A percentile compares a stretch with the other conserved stretches of the same genome.
Evolutionary conservation across 2,113 vertebrate species (phyloP).

Genomic region (Osmerus mordax): DNA sequence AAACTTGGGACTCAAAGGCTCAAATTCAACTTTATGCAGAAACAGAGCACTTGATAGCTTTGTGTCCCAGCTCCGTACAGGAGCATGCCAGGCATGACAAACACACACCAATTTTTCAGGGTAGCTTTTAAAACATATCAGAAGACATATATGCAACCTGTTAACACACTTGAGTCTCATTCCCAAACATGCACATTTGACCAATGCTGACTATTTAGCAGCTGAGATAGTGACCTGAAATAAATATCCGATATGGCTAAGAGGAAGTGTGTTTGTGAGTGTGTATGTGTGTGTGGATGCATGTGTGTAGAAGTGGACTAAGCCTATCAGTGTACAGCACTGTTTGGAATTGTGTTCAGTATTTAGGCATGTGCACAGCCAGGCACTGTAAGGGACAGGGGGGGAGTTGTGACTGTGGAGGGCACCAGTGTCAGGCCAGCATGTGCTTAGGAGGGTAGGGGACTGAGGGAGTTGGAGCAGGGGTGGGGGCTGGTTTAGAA

Average conservation of each 20-base stretch:
- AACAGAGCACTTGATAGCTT: conserved; percentile 58
- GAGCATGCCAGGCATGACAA: conserved; percentile 51
- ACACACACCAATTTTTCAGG: conserved; percentile 59
- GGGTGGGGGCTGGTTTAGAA: conserved; percentile 34
- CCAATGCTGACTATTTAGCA: conserved; percentile 41
- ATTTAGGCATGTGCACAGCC: conserved; percentile 20
- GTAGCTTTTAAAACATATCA: conserved; percentile 52
- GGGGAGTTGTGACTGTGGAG: conserved; percentile 50
- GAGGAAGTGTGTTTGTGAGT: neutral
- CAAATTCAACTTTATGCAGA: neutral
- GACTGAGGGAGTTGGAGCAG: neutral
- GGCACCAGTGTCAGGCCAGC: conserved; percentile 44
- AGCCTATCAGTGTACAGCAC: neutral
- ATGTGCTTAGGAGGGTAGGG: conserved; percentile 11
- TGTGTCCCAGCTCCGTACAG: conserved; percentile 56
- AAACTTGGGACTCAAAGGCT: neutral
- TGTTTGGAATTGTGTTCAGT: conserved; percentile 14
- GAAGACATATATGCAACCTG: conserved; percentile 59
- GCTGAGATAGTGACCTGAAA: conserved; percentile 28
- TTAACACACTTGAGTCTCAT: conserved; percentile 61
- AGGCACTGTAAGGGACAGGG: conserved; percentile 34
- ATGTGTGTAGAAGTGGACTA: neutral
- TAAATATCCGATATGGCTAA: conserved; percentile 15
- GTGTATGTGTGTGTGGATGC: conserved; percentile 16
- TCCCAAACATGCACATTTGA: conserved; percentile 35